A percentile compares a stretch with the other conserved stretches of the same genome.
These are phyloP conservation scores for Ptychadena robeensis DNA, from an alignment of 2,797 vertebrate species.

Conservation along the genomic window DNA sequence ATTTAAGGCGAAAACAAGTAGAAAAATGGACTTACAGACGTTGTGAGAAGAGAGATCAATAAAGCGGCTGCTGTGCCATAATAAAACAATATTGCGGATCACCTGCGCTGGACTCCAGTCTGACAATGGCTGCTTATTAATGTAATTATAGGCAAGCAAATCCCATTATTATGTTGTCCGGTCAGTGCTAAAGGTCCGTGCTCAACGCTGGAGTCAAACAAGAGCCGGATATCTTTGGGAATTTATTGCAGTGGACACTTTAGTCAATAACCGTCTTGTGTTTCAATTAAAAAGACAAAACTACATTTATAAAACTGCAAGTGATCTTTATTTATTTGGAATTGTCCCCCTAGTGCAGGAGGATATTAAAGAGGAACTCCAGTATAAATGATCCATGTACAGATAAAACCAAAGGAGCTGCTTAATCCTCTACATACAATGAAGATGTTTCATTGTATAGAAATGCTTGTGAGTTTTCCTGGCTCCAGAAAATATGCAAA, in stretches of 20 bases:
- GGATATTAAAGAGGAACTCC: background rate
- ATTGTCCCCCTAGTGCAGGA: background rate
- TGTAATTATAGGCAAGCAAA: constrained; percentile 28
- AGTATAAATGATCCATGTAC: too few species aligned
- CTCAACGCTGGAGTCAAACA: background rate
- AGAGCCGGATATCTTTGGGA: background rate
- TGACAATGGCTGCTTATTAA: constrained; percentile 39
- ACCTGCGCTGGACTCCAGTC: constrained; percentile 26
- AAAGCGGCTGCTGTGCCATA: constrained; percentile 12
- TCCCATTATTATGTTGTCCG: constrained; percentile 40
- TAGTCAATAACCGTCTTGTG: constrained; percentile 30
- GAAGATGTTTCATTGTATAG: too few species aligned
- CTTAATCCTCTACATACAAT: too few species aligned
- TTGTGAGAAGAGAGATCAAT: constrained; percentile 4
- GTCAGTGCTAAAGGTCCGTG: constrained; percentile 31
- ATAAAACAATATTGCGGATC: constrained; percentile 40
- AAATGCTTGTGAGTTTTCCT: too few species aligned
- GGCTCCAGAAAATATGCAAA: too few species aligned
- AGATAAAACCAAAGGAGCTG: too few species aligned
- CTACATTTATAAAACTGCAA: background rate
- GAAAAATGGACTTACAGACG: constrained; percentile 7
- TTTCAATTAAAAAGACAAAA: constrained; percentile 40
- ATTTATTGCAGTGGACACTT: constrained; percentile 39
- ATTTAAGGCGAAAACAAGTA: constrained; percentile 23
- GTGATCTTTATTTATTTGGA: background rate